phyloP scores from a whole-genome alignment of 1,140 invertebrate genomes.

The Pseudoatta argentina region DNA sequence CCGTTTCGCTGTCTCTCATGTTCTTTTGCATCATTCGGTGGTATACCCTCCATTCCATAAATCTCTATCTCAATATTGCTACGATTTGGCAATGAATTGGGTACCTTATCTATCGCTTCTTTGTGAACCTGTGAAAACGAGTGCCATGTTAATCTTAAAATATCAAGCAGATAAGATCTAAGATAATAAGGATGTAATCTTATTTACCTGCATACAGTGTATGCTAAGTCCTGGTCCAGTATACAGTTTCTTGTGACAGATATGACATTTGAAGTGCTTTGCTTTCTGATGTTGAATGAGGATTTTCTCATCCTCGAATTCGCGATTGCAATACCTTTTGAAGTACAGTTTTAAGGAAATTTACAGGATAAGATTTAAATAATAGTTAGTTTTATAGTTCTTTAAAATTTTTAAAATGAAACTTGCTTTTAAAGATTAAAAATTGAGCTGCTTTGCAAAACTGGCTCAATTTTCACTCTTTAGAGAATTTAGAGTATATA shows the following conservation, averaged over 20 bases:
- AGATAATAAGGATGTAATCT: background rate
- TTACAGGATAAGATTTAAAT: background rate
- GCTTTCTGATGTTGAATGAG: slow-evolving; percentile 99
- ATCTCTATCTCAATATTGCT: slow-evolving; percentile 99
- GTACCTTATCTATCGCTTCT: slow-evolving; percentile 99
- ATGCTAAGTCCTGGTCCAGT: slow-evolving; percentile 99
- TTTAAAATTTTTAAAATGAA: too few relatives aligned
- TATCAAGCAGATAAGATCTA: background rate
- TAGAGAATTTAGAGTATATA: too few relatives aligned
- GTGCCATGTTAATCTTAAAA: slow-evolving; percentile 10
- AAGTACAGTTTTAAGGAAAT: slow-evolving; percentile 61
- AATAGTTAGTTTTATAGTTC: background rate
- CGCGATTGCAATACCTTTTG: slow-evolving; percentile 98
- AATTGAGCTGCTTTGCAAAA: too few relatives aligned
- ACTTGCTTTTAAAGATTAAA: too few relatives aligned
- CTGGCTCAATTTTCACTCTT: too few relatives aligned
- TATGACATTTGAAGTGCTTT: slow-evolving; percentile 99
- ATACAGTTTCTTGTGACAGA: slow-evolving; percentile 99
- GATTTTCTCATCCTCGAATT: slow-evolving; percentile 99
- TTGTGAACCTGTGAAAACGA: slow-evolving; percentile 95
- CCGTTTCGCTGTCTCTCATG: slow-evolving; percentile 95
- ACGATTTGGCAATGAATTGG: slow-evolving; percentile 98
- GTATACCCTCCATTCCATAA: slow-evolving; percentile 99
- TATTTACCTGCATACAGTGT: slow-evolving; percentile 99
- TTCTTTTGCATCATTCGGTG: slow-evolving; percentile 96